phyloP scores from a whole-genome alignment of 2,888 invertebrate species.

The Schizotus pectinicornis region DNA sequence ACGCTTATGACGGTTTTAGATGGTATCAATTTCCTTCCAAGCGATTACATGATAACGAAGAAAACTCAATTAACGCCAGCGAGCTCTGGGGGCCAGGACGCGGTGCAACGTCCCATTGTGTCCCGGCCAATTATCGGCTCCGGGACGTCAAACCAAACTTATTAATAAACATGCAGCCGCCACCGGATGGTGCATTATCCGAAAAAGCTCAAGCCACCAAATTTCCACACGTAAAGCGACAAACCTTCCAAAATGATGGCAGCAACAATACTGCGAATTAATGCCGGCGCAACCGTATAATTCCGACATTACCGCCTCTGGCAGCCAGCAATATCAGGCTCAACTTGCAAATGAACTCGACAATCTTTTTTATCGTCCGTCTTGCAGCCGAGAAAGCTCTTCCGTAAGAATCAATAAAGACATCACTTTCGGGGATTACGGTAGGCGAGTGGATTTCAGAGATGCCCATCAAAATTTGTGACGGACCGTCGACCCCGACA shows the following conservation, averaged over 20 bases:
- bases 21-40: not conserved
- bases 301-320: conserved; percentile 20
- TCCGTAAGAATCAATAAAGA: conserved; percentile 16
- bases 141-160: no score
- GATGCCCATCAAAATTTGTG: no score
- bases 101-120: no score
- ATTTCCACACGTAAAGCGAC: conserved; percentile 1
- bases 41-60: no score
- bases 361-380: conserved; percentile 22
- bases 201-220: conserved; percentile 7
- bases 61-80: no score
- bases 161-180: no score
- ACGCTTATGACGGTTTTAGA: conserved; percentile 7
- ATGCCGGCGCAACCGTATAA: conserved; percentile 16
- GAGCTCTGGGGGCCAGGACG: no score
- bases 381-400: conserved; percentile 11
- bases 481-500: no score
- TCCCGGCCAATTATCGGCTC: no score
- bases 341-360: conserved; percentile 21
- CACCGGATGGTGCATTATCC: no score
- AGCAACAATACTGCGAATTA: conserved; percentile 14
- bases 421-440: not conserved
- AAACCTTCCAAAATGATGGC: conserved; percentile 12
- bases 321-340: conserved; percentile 16
- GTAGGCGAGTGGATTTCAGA: no score